Evolutionary conservation across 2,797 vertebrate genomes (phyloP), one percentile per base, ranked within the genome.

Genomic region (Enteromius afrohamiltoni): DNA sequence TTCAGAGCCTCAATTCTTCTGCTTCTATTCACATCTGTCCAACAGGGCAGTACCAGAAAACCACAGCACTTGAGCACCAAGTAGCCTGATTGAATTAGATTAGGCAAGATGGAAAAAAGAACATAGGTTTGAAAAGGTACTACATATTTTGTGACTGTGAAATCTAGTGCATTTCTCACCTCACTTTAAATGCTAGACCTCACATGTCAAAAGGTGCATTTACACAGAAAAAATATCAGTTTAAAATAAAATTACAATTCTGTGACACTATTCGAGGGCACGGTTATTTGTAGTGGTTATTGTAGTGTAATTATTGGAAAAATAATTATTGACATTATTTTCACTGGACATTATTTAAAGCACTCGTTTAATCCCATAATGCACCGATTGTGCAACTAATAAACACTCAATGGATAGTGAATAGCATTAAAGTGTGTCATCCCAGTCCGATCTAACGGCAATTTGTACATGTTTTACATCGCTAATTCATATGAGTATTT

Each of bases 11-110:
- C 31, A 55, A 58, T 83, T 87, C 68, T 60, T 74, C 60, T 64
- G 40, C 73, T 86, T 83, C 42, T 37, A 73, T 85, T 79, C n/a
- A 74, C 60, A 82, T 82, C 21, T 81, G 67, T 60, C 68, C 40
- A 58, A 65, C 26, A 77, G 58, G n/a, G 16, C 34, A 17, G 26
- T 13, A 67, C 31, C 42, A 73, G 21, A 64, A 86, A 77, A 65
- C 65, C 60, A 71, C 58, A 64, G 21, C 78, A 79, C 45, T 51
- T 29, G 34, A 64, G 55, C 17, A 10, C 19, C 10, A 62, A 8
- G 34, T 55, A 29, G 2, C 11, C 5, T 64, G 40, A 75, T n/a
- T 49, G n/a, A 68, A 73, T 42, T 4, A 60, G 45, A 40, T 53
- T 17, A 51, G 45, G 40, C 51, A n/a, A n/a, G n/a, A n/a, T n/a